These are phyloP conservation scores for Verasper variegatus DNA, from an alignment of 2,113 vertebrate species.

Conservation along the genomic window DNA sequence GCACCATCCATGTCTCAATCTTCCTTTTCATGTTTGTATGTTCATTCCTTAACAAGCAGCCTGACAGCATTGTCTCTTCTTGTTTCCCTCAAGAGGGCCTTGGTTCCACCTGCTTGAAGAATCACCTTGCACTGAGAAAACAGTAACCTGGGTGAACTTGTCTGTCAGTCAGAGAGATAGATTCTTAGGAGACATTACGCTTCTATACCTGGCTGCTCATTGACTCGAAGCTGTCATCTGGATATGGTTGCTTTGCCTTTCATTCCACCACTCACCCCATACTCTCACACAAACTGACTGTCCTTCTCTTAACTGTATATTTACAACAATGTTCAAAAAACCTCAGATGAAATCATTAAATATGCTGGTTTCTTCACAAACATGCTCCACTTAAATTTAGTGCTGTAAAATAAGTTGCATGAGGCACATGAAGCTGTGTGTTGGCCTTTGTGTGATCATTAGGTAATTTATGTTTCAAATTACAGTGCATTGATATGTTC, in stretches of 20 bases:
- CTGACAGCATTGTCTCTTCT: conserved; percentile 64
- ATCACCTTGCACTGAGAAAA: conserved; percentile 62
- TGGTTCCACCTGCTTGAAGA: conserved; percentile 65
- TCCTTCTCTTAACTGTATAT: conserved; percentile 48
- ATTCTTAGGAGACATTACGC: conserved; percentile 78
- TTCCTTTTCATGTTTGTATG: conserved; percentile 45
- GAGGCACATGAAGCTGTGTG: not conserved
- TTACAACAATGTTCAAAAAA: conserved; percentile 33
- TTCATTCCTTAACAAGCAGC: conserved; percentile 59
- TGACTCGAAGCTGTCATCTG: conserved; percentile 75
- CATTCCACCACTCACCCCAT: conserved; percentile 55
- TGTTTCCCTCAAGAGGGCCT: conserved; percentile 62
- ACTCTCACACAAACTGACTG: conserved; percentile 37
- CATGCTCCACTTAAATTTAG: not conserved
- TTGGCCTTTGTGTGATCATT: not conserved
- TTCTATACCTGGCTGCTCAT: conserved; percentile 78
- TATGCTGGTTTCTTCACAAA: not conserved
- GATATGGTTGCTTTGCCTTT: conserved; percentile 62
- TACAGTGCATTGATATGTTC: too few species aligned
- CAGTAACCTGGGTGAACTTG: conserved; percentile 72
- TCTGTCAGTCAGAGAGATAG: conserved; percentile 79
- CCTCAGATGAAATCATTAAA: conserved; percentile 20
- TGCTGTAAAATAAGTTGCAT: not conserved
- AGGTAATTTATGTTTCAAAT: not conserved
- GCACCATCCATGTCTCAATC: conserved; percentile 55